Evolutionary conservation across 2,113 vertebrate species (phyloP).

Genomic region (Prochilodus magdalenae): DNA sequence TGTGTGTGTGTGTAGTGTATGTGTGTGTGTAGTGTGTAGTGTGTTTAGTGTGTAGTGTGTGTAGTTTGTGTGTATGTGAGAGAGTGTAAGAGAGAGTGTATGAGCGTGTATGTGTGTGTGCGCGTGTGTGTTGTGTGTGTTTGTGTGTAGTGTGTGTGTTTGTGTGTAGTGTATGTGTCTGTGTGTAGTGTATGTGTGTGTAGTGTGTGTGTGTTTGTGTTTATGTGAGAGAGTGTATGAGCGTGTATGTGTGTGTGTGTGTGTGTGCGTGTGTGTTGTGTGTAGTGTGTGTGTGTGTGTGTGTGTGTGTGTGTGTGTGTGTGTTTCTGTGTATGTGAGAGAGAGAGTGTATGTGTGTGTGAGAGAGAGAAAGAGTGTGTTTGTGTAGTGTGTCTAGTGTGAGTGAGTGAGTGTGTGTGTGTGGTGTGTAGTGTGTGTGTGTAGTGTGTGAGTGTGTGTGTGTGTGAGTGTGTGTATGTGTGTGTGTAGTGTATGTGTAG

Average conservation of each 20-base stretch:
- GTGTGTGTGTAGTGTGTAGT: neutral
- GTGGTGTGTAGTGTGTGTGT: too few species aligned
- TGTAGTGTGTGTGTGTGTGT: too few species aligned
- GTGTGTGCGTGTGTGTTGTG: neutral
- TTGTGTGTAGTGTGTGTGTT: neutral
- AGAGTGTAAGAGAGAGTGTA: too few species aligned
- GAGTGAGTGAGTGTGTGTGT: neutral
- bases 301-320: neutral
- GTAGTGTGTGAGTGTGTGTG: constrained; percentile 17
- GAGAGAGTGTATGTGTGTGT: neutral
- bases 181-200: too few species aligned
- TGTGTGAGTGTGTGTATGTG: neutral
- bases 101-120: neutral
- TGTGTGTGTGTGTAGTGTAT: constrained; percentile 21
- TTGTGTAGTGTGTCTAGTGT: neutral
- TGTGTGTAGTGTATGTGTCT: too few species aligned
- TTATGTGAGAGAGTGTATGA: neutral
- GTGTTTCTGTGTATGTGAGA: neutral
- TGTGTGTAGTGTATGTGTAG: too few species aligned
- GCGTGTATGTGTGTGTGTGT: neutral
- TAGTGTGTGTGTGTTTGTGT: too few species aligned
- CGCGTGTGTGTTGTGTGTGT: constrained; percentile 21
- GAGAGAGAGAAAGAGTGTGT: neutral
- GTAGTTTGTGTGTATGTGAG: neutral
- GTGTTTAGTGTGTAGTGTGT: neutral